A percentile compares a stretch with the other conserved stretches of the same genome.
Evolutionary conservation across 2,113 vertebrate genomes (phyloP).

Genomic region (Setophaga coronata): DNA sequence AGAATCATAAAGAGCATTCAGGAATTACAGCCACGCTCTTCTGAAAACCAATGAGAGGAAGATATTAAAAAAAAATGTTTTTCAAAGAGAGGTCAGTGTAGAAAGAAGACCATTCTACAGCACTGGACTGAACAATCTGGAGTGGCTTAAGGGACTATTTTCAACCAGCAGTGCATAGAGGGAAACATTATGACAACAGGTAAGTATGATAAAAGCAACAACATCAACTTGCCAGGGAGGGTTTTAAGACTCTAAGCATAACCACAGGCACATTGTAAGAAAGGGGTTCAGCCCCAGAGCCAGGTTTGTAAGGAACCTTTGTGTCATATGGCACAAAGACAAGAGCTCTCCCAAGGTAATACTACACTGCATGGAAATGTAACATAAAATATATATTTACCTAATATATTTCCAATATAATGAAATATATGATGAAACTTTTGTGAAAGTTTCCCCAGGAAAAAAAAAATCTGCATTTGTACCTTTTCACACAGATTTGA

Average conservation of each 20-base stretch:
- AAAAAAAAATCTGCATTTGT: neutral
- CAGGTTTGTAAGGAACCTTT: neutral
- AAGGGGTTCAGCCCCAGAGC: neutral
- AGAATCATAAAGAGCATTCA: neutral
- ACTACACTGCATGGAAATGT: neutral
- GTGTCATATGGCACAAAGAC: fast-evolving
- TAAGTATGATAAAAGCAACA: neutral
- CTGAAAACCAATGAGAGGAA: neutral
- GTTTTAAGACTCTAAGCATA: neutral
- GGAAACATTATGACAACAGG: neutral
- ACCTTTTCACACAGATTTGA: neutral
- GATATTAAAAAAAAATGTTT: neutral
- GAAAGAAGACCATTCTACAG: neutral
- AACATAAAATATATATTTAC: neutral
- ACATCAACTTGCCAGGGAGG: neutral
- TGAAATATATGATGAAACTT: neutral
- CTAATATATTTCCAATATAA: neutral
- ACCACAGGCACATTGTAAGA: neutral
- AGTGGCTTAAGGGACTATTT: neutral
- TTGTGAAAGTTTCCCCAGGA: neutral
- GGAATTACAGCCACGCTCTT: neutral
- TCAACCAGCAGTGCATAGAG: neutral
- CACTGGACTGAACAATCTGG: neutral
- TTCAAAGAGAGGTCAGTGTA: neutral
- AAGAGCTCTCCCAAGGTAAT: neutral